These are phyloP conservation scores for Pelagia noctiluca DNA, from an alignment of 30 jellyfish, hydroid and myxozoan species.

Conservation along the genomic window DNA sequence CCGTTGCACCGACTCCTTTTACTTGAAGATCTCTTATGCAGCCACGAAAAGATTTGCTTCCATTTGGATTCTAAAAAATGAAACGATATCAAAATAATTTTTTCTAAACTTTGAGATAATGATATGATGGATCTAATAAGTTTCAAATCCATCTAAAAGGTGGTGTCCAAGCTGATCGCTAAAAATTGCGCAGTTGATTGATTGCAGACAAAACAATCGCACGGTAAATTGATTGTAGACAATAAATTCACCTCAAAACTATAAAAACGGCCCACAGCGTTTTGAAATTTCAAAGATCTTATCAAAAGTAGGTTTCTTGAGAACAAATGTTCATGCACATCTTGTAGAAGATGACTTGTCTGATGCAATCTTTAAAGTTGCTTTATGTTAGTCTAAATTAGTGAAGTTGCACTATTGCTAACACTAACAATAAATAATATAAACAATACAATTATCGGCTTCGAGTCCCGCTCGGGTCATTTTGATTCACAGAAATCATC, in stretches of 20 bases:
- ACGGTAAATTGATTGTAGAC: not conserved
- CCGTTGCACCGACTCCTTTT: constrained; percentile 26
- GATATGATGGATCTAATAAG: not conserved
- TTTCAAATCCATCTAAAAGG: not conserved
- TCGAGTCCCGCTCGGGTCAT: too few relatives aligned
- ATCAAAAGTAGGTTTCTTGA: too few relatives aligned
- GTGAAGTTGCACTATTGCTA: not conserved
- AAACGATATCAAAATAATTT: not conserved
- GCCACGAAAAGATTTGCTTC: constrained; percentile 64
- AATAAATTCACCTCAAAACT: not conserved
- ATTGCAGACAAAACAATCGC: not conserved
- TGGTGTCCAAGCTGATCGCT: not conserved
- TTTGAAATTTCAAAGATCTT: too few relatives aligned
- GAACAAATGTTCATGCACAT: too few relatives aligned
- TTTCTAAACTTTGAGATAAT: too few relatives aligned
- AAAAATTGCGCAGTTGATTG: not conserved
- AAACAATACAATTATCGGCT: too few relatives aligned
- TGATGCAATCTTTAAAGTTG: too few relatives aligned
- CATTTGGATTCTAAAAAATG: constrained; percentile 65
- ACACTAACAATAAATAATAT: too few relatives aligned
- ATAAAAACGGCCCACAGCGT: too few relatives aligned
- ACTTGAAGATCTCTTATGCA: constrained; percentile 54
- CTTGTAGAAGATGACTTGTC: too few relatives aligned
- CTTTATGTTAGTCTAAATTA: too few relatives aligned
- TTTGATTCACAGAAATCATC: too few relatives aligned